Conservation (phyloP, 2,797 vertebrate species). For the Bovichtus diacanthus region DNA sequence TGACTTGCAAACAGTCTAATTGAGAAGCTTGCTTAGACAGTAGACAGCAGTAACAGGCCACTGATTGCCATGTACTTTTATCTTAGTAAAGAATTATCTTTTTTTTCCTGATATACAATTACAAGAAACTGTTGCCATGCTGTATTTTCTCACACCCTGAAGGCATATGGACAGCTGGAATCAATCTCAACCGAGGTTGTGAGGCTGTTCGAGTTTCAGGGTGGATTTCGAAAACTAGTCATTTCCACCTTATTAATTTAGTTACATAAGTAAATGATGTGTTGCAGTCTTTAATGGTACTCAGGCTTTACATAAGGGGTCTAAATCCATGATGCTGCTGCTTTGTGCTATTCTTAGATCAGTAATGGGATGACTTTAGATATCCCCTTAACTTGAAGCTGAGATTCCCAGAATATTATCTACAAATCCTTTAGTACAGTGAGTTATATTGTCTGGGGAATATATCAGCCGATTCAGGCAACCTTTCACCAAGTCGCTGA, state of each 20-base stretch:
- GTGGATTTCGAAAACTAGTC: background rate
- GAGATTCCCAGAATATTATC: background rate
- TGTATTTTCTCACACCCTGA: background rate
- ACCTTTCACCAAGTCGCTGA: conserved; percentile 9
- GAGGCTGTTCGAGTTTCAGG: background rate
- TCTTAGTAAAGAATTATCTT: background rate
- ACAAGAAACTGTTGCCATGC: background rate
- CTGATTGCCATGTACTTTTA: background rate
- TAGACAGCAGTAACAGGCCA: background rate
- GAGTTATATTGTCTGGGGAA: background rate
- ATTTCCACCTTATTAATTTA: background rate
- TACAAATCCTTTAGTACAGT: background rate
- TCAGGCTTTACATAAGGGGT: background rate
- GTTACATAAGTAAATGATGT: background rate
- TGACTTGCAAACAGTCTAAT: background rate
- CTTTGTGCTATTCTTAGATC: background rate
- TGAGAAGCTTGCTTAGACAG: background rate
- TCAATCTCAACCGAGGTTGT: background rate
- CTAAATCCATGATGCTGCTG: background rate
- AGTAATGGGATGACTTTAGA: background rate
- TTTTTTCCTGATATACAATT: background rate
- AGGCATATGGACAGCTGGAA: background rate
- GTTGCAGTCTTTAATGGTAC: background rate
- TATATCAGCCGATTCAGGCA: background rate
- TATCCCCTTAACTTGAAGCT: background rate